Base-by-base conservation (phyloP, 2,888 invertebrate genomes). In the Sinotaia quadrata region DNA sequence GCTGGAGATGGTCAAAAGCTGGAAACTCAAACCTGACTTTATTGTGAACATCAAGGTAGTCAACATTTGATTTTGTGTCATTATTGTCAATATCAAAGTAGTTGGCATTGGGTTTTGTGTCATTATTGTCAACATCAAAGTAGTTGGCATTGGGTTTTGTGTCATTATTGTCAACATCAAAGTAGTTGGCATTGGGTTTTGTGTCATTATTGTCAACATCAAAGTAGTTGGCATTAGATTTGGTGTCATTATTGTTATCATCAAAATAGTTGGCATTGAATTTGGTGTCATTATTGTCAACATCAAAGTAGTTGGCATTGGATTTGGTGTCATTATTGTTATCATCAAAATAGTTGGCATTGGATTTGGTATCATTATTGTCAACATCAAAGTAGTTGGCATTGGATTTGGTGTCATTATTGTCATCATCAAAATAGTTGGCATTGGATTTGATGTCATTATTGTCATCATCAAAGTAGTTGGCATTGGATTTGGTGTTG, bases 31-130 rank as follows among this genome's bases (percentile, higher is more conserved):
- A 58, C 88, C 88, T 66, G 88, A 88, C 71, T 88, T 87, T 74
- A 85, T 88, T 67, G 84, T 88, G 65, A 85, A 88, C 75, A 47
- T 88, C 12, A 85, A 85, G 83, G 87, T 87, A n/a, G n/a, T n/a
- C n/a, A n/a, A n/a, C 37, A 12, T 29, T 3, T 12, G 49, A 27
- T 56, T 18, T 3, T 18, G 31, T 56, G 33, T 33, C 56, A 33
- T 56, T 34, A 56, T 33, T 33, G n/a, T 10, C 33, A 56, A 4
- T n/a, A 2, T 49, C 10, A 49, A 49, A 24, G 49, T 49, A 15
- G 24, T n/a, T n/a, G n/a, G n/a, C n/a, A n/a, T n/a, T n/a, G n/a
- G n/a, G n/a, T n/a, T n/a, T n/a, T 5, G 10, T 66, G 88, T 88
- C 71, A 87, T 87, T 74, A 85, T 88, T 67, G 84, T 88, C 66